These are phyloP conservation scores for Discoglossus pictus DNA, from an alignment of 2,797 vertebrate genomes.

Conservation along the genomic window DNA sequence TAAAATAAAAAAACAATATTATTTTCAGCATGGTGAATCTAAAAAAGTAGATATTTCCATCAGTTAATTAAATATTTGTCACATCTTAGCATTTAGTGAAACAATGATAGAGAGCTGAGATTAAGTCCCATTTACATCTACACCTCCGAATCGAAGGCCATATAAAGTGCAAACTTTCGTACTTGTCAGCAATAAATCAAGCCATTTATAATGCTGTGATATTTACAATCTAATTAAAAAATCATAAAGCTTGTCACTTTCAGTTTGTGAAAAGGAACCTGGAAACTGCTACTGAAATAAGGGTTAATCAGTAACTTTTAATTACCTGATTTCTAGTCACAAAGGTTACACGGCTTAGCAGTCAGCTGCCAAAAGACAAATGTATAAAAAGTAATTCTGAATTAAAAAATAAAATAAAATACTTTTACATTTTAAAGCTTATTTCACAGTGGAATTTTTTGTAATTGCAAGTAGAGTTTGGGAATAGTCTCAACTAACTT, in stretches of 20 bases:
- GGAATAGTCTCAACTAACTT: no score
- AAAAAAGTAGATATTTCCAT: not conserved
- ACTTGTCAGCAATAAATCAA: constrained; percentile 82
- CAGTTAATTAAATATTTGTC: constrained; percentile 1
- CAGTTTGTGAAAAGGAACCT: constrained; percentile 71
- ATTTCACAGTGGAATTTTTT: no score
- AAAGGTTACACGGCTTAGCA: constrained; percentile 59
- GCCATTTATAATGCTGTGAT: constrained; percentile 75
- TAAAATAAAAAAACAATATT: no score
- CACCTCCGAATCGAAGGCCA: constrained; percentile 31
- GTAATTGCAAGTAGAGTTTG: no score
- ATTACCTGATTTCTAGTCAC: constrained; percentile 62
- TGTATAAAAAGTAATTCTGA: constrained; percentile 56
- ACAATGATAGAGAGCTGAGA: not conserved
- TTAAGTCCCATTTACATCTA: not conserved
- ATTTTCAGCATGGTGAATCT: no score
- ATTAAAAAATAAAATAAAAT: no score
- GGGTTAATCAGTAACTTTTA: constrained; percentile 79
- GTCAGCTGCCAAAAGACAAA: constrained; percentile 61
- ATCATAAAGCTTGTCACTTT: constrained; percentile 73
- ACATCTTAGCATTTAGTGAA: not conserved
- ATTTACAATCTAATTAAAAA: constrained; percentile 91
- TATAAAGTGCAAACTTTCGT: constrained; percentile 66
- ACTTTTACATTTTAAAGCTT: no score
- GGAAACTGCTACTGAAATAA: constrained; percentile 66